Evolutionary conservation across 2,888 invertebrate genomes (phyloP).

Genomic region (Sminthurides aquaticus): DNA sequence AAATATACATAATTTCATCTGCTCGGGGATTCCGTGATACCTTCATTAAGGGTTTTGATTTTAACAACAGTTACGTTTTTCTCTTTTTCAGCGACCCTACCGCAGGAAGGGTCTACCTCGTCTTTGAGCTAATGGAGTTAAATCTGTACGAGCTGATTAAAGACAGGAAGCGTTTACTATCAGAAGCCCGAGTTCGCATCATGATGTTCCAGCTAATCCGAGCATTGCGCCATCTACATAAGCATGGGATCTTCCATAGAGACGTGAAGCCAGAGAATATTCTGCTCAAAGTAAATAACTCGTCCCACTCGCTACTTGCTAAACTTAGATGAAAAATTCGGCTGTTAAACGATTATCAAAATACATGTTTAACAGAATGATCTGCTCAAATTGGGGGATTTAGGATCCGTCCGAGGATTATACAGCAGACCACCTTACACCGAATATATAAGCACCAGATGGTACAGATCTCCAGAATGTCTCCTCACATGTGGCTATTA

Average conservation of each 20-base stretch:
- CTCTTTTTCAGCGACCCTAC: constrained; percentile 52
- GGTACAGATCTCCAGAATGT: constrained; percentile 64
- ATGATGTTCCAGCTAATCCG: constrained; percentile 57
- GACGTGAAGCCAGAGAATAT: constrained; percentile 68
- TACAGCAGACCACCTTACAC: constrained; percentile 58
- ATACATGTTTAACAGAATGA: constrained; percentile 48
- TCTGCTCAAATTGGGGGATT: constrained; percentile 56
- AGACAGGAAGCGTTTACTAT: constrained; percentile 51
- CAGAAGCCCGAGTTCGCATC: constrained; percentile 53
- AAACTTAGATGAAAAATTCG: not conserved
- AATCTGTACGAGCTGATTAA: constrained; percentile 60
- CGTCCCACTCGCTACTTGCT: not conserved
- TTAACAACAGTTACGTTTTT: constrained; percentile 19
- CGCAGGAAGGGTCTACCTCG: constrained; percentile 55
- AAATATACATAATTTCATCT: not conserved
- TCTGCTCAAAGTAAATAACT: constrained; percentile 50
- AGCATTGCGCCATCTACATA: constrained; percentile 58
- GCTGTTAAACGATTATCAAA: not conserved
- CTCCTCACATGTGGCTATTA: constrained; percentile 60
- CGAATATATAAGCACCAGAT: constrained; percentile 63
- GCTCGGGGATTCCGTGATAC: not conserved
- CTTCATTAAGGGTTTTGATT: too few relatives aligned
- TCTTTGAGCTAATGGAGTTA: constrained; percentile 64
- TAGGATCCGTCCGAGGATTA: constrained; percentile 57
- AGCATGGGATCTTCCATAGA: constrained; percentile 58